Evolutionary conservation across 1,140 invertebrate species (phyloP), one percentile per base, ranked within the genome.

Genomic region (Drosophila pachea): DNA sequence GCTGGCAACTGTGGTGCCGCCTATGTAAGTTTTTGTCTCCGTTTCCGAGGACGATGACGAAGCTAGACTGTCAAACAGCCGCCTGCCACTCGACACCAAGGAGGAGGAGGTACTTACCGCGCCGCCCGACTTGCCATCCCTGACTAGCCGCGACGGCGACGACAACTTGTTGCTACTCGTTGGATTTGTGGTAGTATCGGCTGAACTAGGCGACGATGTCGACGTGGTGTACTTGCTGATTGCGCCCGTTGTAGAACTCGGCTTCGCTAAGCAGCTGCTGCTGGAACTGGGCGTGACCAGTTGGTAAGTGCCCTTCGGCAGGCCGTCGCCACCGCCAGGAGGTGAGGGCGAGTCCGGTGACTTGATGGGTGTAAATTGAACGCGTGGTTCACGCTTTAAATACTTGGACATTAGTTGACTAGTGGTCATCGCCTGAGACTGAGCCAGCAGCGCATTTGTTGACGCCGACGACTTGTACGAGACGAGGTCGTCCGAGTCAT

Each of bases 341-440:
- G 87, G 87, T 5, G 87, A 89, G 5, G 87, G 87, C 0, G 87
- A 88, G 22, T 88, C 87, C n/a, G 87, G 87, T 14, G 87, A 89
- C 64, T 89, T 89, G 12, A 89, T 89, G 0, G 87, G 87, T 14
- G 87, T 89, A 4, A 89, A 89, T 47, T 89, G 84, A 0, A 89
- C 87, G 4, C 87, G 73, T 11, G 87, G 87, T 47, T 89, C 87
- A 5, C 87, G 74, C 54, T 89, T 89, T 5, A 89, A 64, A 73
- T 89, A 89, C 47, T 89, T 89, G 2, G 87, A 89, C 87, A 89
- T 89, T 42, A 89, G 68, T 48, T 89, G 87, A 7, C 87, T 81
- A 47, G 87, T 89, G 58, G 87, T 89, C 87, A 89, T 88, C 32
- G 87, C 87, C 71, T 89, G 87, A 4, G 87, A 89, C 45, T 89